Base-by-base conservation (phyloP, 2,797 vertebrate species). In the Adelosebastes latens region DNA sequence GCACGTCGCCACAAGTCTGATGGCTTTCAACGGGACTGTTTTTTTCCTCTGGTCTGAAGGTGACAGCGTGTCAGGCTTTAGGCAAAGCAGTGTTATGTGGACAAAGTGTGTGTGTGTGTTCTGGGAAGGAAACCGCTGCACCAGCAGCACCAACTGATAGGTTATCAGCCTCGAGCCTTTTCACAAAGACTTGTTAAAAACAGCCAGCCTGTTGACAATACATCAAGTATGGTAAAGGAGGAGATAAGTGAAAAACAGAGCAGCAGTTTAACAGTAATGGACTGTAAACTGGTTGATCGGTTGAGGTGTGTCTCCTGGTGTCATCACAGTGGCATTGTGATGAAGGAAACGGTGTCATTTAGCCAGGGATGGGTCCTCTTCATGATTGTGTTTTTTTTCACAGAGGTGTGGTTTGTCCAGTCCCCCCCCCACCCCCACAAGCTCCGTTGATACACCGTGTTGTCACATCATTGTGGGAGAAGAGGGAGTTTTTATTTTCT, bases 121-220 rank as follows among this genome's bases (percentile, higher is more conserved):
- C 76, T 88, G 70, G 76, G 80, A 83, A 91, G 89, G 92, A 93
- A 94, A 90, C 86, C 24, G 14, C 86, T 52, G 73, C 84, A 77
- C 22, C 82, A 83, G 88, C 81, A 85, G 87, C 63, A 60, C 31
- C 1, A 13, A 13, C 89, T 93, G 93, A 94, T 94, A 93, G 69
- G 87, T 88, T 94, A 94, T 94, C 94, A 90, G 91, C 70, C 62
- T 73, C 60, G 1, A 67, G 76, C 76, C 31, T 62, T 55, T 55
- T 78, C 75, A 90, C 80, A 89, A 84, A 88, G 85, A 86, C 77
- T 66, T 84, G 85, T 86, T 75, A 76, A 82, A 89, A 75, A 42
- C 39, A 62, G 75, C 53, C 76, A 9, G 67, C 56, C 80, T 89
- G 93, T 88, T 88, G 89, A 93, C 89, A 86, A 75, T 79, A 27